Percentiles rank a stretch among this genome's conserved stretches.
Conservation (phyloP, 1,140 invertebrate genomes). For the Atopsyche davidsoni region DNA sequence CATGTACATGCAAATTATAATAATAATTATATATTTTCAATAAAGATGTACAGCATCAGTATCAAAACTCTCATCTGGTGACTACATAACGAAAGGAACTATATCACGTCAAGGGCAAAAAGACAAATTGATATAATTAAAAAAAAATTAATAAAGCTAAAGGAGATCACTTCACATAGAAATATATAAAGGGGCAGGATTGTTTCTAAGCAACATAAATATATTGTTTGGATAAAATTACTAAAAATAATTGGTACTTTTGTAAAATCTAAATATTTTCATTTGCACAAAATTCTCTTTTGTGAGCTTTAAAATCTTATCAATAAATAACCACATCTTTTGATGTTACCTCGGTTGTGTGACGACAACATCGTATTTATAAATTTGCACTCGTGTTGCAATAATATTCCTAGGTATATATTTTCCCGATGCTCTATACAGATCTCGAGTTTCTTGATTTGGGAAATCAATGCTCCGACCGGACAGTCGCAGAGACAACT, state of each 20-base stretch:
- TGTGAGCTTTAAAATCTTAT: no score
- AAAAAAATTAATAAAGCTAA: background rate
- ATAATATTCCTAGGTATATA: conserved; percentile 55
- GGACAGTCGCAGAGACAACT: conserved; percentile 36
- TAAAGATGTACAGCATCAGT: background rate
- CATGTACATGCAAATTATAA: background rate
- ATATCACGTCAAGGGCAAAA: no score
- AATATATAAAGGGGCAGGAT: background rate
- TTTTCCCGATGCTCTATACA: conserved; percentile 51
- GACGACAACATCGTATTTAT: conserved; percentile 50
- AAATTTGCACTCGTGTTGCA: conserved; percentile 53
- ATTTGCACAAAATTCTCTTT: no score
- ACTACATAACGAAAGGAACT: no score
- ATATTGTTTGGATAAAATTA: no score
- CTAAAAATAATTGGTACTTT: background rate
- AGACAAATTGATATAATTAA: background rate
- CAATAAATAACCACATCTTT: no score
- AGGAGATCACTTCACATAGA: background rate
- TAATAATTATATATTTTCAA: background rate
- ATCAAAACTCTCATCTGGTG: background rate
- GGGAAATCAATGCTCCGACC: conserved; percentile 52
- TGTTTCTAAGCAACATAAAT: background rate
- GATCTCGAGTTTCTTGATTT: conserved; percentile 50
- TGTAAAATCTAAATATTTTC: background rate
- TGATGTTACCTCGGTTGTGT: conserved; percentile 51